These are phyloP conservation scores for Fratercula arctica DNA, from an alignment of 2,797 vertebrate species.

Conservation along the genomic window DNA sequence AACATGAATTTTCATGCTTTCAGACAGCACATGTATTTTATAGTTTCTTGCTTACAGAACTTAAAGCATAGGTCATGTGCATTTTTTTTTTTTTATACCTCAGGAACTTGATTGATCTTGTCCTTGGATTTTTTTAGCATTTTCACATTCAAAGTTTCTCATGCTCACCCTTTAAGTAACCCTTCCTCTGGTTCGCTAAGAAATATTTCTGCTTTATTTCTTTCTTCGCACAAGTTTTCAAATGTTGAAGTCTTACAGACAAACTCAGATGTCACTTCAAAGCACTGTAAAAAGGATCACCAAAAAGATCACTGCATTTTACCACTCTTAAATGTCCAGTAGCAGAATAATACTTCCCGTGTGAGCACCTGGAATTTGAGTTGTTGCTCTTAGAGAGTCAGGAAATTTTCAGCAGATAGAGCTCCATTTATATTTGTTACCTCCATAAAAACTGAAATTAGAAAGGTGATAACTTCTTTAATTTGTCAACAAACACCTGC, in stretches of 20 bases:
- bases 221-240: background rate
- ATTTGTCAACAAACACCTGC: background rate
- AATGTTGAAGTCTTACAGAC: background rate
- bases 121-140: background rate
- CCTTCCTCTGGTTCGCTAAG: background rate
- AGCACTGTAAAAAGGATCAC: background rate
- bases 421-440: background rate
- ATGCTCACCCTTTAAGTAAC: background rate
- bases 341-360: background rate
- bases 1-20: background rate
- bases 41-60: background rate
- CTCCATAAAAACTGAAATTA: background rate
- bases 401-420: background rate
- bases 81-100: background rate
- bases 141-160: background rate
- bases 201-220: background rate
- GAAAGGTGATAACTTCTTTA: background rate
- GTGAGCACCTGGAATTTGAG: background rate
- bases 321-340: background rate
- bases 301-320: background rate
- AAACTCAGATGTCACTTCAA: background rate
- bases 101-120: background rate
- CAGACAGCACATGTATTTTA: background rate
- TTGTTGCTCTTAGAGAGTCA: background rate
- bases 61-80: background rate